A percentile compares a stretch with the other conserved stretches of the same genome.
phyloP scores from a whole-genome alignment of 2,797 vertebrate genomes.

The Mus spretus region DNA sequence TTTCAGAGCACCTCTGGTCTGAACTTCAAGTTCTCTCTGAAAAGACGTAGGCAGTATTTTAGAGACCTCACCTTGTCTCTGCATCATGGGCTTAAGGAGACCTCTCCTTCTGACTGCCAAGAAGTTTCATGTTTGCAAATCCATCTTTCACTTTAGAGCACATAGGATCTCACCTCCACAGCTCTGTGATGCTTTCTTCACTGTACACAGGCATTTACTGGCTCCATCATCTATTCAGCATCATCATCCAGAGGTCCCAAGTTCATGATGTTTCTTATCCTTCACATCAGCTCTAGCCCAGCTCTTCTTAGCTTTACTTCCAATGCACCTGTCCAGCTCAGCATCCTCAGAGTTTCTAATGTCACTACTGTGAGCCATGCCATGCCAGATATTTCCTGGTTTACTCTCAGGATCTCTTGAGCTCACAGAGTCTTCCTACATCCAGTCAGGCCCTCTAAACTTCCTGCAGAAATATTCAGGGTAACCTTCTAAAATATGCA shows the following conservation, averaged over 20 bases:
- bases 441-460: background rate
- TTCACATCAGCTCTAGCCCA: background rate
- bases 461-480: background rate
- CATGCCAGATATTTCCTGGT: background rate
- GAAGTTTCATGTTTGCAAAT: background rate
- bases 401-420: background rate
- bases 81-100: background rate
- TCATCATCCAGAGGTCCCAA: no score
- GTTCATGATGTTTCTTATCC: background rate
- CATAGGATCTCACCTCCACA: background rate
- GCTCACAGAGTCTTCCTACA: background rate
- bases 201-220: background rate
- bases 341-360: background rate
- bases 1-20: background rate
- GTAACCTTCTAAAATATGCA: background rate
- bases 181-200: background rate
- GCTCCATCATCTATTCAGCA: no score
- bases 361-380: background rate
- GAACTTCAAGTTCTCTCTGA: background rate
- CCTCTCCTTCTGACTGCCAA: no score
- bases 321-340: background rate
- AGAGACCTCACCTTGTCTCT: background rate
- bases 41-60: background rate
- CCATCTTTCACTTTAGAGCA: background rate
- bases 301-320: background rate